A percentile compares a stretch with the other conserved stretches of the same genome.
phyloP scores from a whole-genome alignment of 1,140 invertebrate genomes.

The Hylyphantes graminicola region DNA sequence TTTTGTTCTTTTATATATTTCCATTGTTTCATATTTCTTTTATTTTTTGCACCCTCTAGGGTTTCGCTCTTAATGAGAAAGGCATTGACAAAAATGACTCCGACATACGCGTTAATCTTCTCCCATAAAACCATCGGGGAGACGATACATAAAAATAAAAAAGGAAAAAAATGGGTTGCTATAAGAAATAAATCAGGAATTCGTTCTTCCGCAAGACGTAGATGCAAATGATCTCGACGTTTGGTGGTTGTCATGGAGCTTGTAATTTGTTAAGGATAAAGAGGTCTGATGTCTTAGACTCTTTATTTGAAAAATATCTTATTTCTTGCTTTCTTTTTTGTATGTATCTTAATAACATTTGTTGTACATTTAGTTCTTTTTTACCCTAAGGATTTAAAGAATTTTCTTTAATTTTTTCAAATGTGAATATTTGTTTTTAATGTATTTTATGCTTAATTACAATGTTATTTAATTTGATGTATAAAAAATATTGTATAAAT shows the following conservation, averaged over 20 bases:
- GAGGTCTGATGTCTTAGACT: not conserved
- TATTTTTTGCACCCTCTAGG: not conserved
- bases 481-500: too few species aligned
- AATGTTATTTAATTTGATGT: too few species aligned
- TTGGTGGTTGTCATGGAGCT: constrained; percentile 35
- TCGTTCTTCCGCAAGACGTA: not conserved
- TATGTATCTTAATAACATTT: not conserved
- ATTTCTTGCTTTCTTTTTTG: not conserved
- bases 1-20: not conserved
- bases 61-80: constrained; percentile 47
- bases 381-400: too few species aligned
- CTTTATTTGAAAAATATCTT: not conserved
- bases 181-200: constrained; percentile 36
- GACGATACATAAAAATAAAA: not conserved
- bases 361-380: too few species aligned
- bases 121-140: constrained; percentile 21
- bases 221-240: constrained; percentile 33
- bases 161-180: not conserved
- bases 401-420: too few species aligned
- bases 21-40: constrained; percentile 49
- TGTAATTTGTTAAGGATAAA: constrained; percentile 10
- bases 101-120: constrained; percentile 52
- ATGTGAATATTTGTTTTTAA: too few species aligned
- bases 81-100: constrained; percentile 54
- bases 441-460: too few species aligned